Conservation (phyloP, 2,113 vertebrate species). For the Corythaeola cristata region DNA sequence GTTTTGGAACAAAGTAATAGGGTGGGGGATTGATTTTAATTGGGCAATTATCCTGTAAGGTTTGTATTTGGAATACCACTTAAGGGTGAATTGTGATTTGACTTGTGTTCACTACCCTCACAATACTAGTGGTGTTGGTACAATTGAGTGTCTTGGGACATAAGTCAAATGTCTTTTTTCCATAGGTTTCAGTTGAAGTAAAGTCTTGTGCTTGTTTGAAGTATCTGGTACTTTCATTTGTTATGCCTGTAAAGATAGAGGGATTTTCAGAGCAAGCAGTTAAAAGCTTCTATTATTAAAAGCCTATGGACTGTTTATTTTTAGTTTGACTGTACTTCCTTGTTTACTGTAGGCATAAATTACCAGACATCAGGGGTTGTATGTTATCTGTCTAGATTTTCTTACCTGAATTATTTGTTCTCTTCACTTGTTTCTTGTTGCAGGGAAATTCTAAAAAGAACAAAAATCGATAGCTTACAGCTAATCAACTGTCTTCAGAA, state of each 20-base stretch:
- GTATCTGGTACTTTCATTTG: neutral
- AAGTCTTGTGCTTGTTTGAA: neutral
- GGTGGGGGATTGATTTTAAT: neutral
- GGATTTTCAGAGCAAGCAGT: neutral
- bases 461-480: slow-evolving; percentile 86
- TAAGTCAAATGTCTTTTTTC: neutral
- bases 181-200: neutral
- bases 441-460: slow-evolving; percentile 97
- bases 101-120: neutral
- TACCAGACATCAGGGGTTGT: neutral
- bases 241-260: neutral
- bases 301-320: neutral
- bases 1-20: neutral
- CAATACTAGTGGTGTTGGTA: neutral
- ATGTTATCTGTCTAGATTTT: neutral
- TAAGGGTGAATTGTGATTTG: neutral
- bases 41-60: neutral
- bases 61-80: neutral
- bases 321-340: neutral
- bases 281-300: neutral
- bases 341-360: neutral
- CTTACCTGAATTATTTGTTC: neutral
- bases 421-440: slow-evolving; percentile 20
- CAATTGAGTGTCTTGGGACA: neutral
- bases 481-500: neutral